Conservation (phyloP, 2,797 vertebrate species). For the Microhierax caerulescens region DNA sequence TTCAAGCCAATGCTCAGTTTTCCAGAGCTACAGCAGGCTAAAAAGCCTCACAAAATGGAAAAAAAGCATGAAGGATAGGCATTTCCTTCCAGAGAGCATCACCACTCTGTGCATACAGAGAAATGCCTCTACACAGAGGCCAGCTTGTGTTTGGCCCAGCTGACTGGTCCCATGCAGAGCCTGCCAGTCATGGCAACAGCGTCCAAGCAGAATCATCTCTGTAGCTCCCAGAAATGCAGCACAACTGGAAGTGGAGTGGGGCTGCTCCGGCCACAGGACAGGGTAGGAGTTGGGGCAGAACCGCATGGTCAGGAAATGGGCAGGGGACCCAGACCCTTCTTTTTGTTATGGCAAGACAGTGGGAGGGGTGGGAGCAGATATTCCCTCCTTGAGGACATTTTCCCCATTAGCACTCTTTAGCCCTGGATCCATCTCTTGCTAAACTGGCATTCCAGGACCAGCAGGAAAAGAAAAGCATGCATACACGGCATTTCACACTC, state of each 20-base stretch:
- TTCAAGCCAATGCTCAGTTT: not conserved
- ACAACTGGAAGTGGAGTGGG: not conserved
- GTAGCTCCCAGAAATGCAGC: accelerated
- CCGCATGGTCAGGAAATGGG: not conserved
- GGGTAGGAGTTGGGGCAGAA: not conserved
- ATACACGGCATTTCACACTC: not conserved
- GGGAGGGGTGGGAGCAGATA: not conserved
- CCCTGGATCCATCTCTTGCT: not conserved
- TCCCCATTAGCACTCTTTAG: not conserved
- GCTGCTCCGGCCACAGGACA: not conserved
- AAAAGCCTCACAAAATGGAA: not conserved
- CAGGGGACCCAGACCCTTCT: not conserved
- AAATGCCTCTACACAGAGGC: not conserved
- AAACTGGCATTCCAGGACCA: not conserved
- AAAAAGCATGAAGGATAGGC: not conserved
- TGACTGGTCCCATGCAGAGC: not conserved
- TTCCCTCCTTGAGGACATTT: not conserved
- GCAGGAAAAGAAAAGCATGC: not conserved
- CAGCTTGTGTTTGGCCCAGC: not conserved
- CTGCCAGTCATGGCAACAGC: not conserved
- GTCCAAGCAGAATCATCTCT: not conserved
- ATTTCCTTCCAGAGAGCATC: not conserved
- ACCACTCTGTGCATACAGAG: not conserved
- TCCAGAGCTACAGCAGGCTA: not conserved
- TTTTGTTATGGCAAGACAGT: not conserved